These are phyloP conservation scores for Microplitis mediator DNA, from an alignment of 1,140 invertebrate species.

Conservation along the genomic window DNA sequence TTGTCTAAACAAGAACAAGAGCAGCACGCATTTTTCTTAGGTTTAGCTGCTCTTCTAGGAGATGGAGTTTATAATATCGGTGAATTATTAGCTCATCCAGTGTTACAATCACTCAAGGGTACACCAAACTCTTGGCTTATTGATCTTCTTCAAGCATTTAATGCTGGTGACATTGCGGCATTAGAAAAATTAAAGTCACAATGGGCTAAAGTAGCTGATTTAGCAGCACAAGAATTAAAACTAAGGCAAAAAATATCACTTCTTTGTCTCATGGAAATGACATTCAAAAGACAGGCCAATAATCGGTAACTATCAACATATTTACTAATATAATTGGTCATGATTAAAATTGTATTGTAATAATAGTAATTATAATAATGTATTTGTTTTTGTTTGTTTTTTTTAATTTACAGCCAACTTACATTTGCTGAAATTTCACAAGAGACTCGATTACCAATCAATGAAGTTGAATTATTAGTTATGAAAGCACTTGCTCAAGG, in stretches of 20 bases:
- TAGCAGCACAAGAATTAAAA: constrained; percentile 83
- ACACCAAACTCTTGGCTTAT: constrained; percentile 89
- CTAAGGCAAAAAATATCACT: constrained; percentile 92
- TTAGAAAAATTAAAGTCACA: constrained; percentile 83
- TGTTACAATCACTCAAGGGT: constrained; percentile 82
- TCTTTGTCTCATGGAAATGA: constrained; percentile 96
- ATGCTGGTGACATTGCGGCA: constrained; percentile 85
- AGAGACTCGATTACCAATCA: constrained; percentile 80
- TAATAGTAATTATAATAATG: not conserved
- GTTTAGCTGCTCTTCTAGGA: constrained; percentile 91
- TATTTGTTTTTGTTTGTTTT: not conserved
- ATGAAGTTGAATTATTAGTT: constrained; percentile 92
- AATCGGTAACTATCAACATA: constrained; percentile 58
- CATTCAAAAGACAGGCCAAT: constrained; percentile 74
- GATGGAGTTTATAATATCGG: constrained; percentile 98
- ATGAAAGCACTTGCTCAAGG: constrained; percentile 98
- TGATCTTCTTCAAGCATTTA: constrained; percentile 90
- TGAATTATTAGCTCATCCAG: constrained; percentile 94
- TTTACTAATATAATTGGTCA: not conserved
- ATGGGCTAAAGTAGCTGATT: constrained; percentile 85
- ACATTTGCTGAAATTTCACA: constrained; percentile 90
- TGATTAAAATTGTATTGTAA: not conserved
- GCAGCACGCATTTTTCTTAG: constrained; percentile 88
- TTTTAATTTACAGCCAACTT: constrained; percentile 69
- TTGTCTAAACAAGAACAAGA: constrained; percentile 71